Evolutionary conservation across 2,113 vertebrate species (phyloP).

Genomic region (Gallinago paraguaiae): DNA sequence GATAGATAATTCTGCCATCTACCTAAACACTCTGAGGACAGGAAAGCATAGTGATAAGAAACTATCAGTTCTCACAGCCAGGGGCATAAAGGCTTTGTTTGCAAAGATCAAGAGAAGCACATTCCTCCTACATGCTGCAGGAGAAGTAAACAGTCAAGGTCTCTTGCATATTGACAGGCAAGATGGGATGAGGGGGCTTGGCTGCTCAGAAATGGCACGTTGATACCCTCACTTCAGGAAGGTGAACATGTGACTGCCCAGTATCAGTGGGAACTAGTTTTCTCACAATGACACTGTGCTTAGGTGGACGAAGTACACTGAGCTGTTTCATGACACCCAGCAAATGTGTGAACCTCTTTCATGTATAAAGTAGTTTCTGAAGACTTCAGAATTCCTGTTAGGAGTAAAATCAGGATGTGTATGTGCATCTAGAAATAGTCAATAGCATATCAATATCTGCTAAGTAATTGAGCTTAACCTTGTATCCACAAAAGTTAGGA

Average conservation of each 20-base stretch:
- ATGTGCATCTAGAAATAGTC: neutral
- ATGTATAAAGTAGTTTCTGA: neutral
- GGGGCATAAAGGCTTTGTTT: neutral
- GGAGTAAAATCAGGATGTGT: neutral
- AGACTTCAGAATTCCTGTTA: neutral
- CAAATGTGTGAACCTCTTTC: neutral
- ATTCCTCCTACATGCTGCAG: neutral
- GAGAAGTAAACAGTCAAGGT: neutral
- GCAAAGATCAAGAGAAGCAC: neutral
- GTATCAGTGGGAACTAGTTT: neutral
- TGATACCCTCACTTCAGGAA: neutral
- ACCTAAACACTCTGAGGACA: neutral
- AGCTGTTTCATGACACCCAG: neutral
- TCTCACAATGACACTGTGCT: neutral
- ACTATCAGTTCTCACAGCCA: neutral
- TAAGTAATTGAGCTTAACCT: neutral
- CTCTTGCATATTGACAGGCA: neutral
- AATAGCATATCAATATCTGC: neutral
- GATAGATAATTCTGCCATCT: neutral
- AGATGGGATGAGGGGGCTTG: neutral
- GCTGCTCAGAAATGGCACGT: neutral
- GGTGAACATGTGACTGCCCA: rapidly evolving
- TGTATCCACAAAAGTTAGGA: neutral
- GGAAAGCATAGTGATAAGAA: neutral
- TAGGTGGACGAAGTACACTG: neutral